Percentiles rank a stretch among this genome's conserved stretches.
These are phyloP conservation scores for Cossypha niveicapilla DNA, from an alignment of 2,797 vertebrate genomes.

Conservation along the genomic window DNA sequence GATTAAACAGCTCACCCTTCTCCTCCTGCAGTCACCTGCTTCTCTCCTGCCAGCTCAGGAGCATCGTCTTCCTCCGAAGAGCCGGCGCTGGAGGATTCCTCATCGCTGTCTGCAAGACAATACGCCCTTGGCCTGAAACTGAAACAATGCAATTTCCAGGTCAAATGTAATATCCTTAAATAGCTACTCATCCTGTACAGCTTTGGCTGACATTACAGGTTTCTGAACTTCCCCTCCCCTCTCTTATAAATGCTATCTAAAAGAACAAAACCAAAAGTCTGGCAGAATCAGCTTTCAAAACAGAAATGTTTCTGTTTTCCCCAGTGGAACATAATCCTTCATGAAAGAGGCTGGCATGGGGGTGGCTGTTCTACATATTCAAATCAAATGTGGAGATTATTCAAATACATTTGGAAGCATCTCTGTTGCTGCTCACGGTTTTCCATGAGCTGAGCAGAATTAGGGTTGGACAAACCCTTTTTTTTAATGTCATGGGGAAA, in stretches of 20 bases:
- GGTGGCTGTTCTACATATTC: not conserved
- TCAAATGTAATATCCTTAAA: not conserved
- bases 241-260: not conserved
- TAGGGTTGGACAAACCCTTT: not conserved
- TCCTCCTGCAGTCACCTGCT: conserved; percentile 78
- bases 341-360: not conserved
- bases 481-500: not conserved
- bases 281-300: not conserved
- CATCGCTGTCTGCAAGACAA: conserved; percentile 95
- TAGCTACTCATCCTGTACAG: not conserved
- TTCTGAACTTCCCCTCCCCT: not conserved
- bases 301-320: not conserved
- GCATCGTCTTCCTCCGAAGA: conserved; percentile 93
- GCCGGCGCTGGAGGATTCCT: conserved; percentile 94
- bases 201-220: not conserved
- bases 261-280: not conserved
- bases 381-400: not conserved
- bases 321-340: not conserved
- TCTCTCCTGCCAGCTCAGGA: conserved; percentile 83
- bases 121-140: conserved; percentile 91
- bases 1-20: conserved; percentile 82
- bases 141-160: conserved; percentile 41
- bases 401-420: not conserved
- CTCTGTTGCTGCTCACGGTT: not conserved
- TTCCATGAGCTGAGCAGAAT: not conserved